A percentile compares a stretch with the other conserved stretches of the same genome.
Evolutionary conservation across 53 echinoderm and acorn worm genomes (phyloP).

Genomic region (Actinopyga echinites): DNA sequence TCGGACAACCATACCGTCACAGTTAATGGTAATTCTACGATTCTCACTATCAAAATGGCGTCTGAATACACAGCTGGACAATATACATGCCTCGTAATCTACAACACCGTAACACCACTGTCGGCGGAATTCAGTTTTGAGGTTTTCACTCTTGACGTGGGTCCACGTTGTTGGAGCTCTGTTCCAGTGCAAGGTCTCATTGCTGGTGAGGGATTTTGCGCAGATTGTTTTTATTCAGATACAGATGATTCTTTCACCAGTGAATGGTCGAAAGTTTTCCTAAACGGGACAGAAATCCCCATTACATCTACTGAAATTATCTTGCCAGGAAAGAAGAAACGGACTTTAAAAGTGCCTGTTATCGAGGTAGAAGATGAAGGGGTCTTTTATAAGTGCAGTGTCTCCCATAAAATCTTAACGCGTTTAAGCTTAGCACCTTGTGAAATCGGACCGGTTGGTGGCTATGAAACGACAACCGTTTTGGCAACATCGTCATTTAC

Average conservation of each 20-base stretch:
- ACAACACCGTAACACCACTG: background rate
- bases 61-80: background rate
- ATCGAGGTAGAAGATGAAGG: background rate
- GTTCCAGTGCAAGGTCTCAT: background rate
- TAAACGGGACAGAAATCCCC: background rate
- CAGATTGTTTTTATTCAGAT: background rate
- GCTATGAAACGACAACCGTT: too few relatives aligned
- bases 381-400: background rate
- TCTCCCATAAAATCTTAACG: too few relatives aligned
- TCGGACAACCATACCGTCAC: background rate
- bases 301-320: background rate
- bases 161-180: background rate
- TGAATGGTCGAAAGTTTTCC: background rate
- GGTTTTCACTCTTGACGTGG: background rate
- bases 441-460: too few relatives aligned
- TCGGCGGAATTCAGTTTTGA: background rate
- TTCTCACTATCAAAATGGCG: background rate
- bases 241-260: too few relatives aligned
- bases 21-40: background rate
- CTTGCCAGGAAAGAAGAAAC: background rate
- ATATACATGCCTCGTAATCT: background rate
- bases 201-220: background rate
- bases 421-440: too few relatives aligned
- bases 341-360: background rate
- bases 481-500: too few relatives aligned